Percentiles rank a stretch among this genome's conserved stretches.
These are phyloP conservation scores for Epistrophella euchroma DNA, from an alignment of 2,888 invertebrate species.

Conservation along the genomic window DNA sequence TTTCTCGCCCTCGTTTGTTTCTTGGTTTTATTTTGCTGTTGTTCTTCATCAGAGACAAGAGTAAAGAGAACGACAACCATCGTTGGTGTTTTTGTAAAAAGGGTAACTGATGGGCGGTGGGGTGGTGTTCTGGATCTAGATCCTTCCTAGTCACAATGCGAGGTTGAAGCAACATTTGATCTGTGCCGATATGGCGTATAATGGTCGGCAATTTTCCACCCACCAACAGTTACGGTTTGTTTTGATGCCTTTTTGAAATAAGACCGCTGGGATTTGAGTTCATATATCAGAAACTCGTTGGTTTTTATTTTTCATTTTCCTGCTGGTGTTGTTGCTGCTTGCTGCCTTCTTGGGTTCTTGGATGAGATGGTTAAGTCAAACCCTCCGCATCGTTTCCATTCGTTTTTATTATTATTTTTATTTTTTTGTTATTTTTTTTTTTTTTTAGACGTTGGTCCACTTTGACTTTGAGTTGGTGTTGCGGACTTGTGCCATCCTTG, in stretches of 20 bases:
- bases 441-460: slow-evolving; percentile 44
- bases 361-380: slow-evolving; percentile 57
- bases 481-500: slow-evolving; percentile 53
- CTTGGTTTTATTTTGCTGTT: slow-evolving; percentile 43
- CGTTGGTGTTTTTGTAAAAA: not conserved
- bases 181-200: slow-evolving; percentile 72
- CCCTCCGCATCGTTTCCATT: slow-evolving; percentile 63
- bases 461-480: slow-evolving; percentile 35
- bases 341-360: slow-evolving; percentile 9
- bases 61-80: slow-evolving; percentile 37
- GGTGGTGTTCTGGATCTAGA: slow-evolving; percentile 22
- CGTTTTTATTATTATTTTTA: slow-evolving; percentile 73
- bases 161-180: slow-evolving; percentile 71
- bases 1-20: slow-evolving; percentile 63
- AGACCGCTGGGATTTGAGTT: slow-evolving; percentile 77
- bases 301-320: slow-evolving; percentile 54
- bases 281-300: slow-evolving; percentile 74
- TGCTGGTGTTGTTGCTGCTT: slow-evolving; percentile 23
- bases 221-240: slow-evolving; percentile 68
- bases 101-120: not conserved
- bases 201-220: slow-evolving; percentile 71
- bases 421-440: slow-evolving; percentile 39
- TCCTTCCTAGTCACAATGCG: slow-evolving; percentile 23
- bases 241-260: slow-evolving; percentile 77
- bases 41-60: slow-evolving; percentile 37